Conservation (phyloP, 2,113 vertebrate genomes). For the Eretmochelys imbricata region DNA sequence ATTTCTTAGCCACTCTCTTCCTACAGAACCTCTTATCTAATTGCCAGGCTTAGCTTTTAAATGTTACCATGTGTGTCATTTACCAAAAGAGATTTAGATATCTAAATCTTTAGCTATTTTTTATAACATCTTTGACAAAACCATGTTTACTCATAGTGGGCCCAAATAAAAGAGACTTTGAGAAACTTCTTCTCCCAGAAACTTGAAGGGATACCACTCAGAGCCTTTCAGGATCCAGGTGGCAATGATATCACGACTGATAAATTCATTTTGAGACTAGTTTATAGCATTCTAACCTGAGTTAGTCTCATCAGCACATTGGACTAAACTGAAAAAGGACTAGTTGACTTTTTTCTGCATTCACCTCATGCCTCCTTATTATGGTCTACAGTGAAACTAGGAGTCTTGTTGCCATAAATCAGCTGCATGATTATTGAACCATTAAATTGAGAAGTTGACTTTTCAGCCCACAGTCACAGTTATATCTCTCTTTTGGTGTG, state of each 20-base stretch:
- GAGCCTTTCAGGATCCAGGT: neutral
- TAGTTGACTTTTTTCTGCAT: neutral
- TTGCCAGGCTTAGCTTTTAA: neutral
- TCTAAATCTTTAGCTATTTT: neutral
- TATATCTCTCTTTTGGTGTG: neutral
- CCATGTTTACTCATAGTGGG: neutral
- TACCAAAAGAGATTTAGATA: neutral
- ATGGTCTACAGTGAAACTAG: neutral
- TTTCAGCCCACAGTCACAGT: neutral
- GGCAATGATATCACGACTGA: neutral
- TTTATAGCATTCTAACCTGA: neutral
- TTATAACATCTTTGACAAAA: neutral
- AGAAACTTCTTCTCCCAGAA: neutral
- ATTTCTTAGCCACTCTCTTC: neutral
- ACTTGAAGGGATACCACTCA: neutral
- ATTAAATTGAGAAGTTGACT: neutral
- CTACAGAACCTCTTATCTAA: neutral
- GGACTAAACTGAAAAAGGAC: neutral
- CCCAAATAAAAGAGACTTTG: neutral
- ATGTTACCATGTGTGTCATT: fast-evolving
- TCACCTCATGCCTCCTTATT: neutral
- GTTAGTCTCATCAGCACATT: neutral
- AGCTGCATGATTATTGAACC: constrained; percentile 4
- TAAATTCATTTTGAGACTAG: neutral
- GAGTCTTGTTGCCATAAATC: neutral